A percentile compares a stretch with the other conserved stretches of the same genome.
Conservation (phyloP, 2,113 vertebrate species). For the Semnopithecus entellus region DNA sequence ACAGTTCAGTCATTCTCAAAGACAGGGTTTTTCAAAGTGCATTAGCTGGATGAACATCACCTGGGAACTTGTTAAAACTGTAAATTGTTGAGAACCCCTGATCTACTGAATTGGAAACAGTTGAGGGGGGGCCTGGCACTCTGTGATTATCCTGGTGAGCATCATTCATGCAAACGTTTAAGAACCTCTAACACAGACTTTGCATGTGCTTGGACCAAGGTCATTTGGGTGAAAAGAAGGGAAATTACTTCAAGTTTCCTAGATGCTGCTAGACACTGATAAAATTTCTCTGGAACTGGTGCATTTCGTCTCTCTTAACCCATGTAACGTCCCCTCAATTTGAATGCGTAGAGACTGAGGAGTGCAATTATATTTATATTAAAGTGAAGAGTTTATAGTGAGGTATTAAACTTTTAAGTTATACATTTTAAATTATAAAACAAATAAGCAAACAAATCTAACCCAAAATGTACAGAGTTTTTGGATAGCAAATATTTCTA, state of each 20-base stretch:
- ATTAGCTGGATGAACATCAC: neutral
- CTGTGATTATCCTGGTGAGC: neutral
- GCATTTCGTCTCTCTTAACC: neutral
- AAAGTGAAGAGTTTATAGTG: neutral
- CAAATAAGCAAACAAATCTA: neutral
- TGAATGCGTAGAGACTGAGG: neutral
- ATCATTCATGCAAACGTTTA: neutral
- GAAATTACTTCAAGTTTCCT: neutral
- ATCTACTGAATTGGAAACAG: neutral
- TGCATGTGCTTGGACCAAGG: neutral
- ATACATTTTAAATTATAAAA: neutral
- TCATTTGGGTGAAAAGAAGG: neutral
- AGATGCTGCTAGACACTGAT: neutral
- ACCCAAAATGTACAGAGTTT: neutral
- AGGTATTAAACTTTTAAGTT: neutral
- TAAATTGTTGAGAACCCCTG: too few species aligned
- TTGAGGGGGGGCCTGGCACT: rapidly evolving
- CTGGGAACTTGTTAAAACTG: neutral
- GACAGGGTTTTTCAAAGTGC: neutral
- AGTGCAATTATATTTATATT: neutral
- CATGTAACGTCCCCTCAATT: neutral
- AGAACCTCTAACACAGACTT: neutral
- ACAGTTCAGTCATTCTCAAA: neutral
- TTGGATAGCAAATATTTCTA: neutral
- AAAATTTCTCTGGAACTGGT: neutral